Percentiles rank a stretch among this genome's conserved stretches.
These are phyloP conservation scores for Bucco capensis DNA, from an alignment of 2,113 vertebrate species.

Conservation along the genomic window DNA sequence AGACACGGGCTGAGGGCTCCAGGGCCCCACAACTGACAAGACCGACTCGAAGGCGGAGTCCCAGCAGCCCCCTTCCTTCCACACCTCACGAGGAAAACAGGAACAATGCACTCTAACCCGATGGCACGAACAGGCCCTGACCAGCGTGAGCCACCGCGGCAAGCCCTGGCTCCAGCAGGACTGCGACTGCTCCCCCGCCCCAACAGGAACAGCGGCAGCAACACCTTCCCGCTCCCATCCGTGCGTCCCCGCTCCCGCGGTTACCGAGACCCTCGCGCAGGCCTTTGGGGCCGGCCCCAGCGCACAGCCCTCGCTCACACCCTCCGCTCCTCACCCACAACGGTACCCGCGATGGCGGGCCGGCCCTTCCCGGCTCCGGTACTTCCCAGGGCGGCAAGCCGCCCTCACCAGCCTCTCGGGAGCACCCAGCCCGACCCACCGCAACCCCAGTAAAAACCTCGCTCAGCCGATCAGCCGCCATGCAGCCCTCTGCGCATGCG, in stretches of 20 bases:
- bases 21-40: background rate
- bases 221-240: fast-evolving
- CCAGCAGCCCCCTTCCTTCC: fast-evolving
- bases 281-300: background rate
- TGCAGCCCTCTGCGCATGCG: background rate
- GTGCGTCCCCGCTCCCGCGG: background rate
- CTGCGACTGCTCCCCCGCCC: background rate
- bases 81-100: fast-evolving
- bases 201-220: background rate
- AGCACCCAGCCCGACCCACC: background rate
- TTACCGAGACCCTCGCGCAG: background rate
- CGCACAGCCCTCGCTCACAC: background rate
- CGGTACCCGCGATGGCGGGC: background rate
- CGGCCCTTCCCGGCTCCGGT: background rate
- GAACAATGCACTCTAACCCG: background rate
- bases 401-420: background rate
- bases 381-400: background rate
- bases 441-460: fast-evolving
- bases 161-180: background rate
- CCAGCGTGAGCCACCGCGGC: background rate
- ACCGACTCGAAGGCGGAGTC: fast-evolving
- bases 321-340: background rate
- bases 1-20: too few species aligned
- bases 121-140: background rate
- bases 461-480: background rate